phyloP scores from a whole-genome alignment of 2,113 vertebrate species.

The Patagioenas fasciata region DNA sequence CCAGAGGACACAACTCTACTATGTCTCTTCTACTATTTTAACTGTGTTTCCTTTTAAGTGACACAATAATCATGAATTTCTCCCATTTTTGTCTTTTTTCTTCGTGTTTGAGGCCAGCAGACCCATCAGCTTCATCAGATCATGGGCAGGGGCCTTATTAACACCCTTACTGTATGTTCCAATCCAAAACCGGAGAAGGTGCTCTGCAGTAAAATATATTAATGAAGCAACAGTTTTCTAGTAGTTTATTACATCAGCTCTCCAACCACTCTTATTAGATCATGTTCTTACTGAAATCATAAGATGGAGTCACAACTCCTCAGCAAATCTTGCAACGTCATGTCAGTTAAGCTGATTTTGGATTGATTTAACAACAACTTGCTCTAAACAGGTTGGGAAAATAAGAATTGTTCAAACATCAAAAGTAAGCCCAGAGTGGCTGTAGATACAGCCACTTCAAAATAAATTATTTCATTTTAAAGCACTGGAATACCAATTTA shows the following conservation, averaged over 20 bases:
- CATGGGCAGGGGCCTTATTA: background rate
- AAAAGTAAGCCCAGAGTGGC: background rate
- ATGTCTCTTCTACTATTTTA: background rate
- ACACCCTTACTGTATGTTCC: background rate
- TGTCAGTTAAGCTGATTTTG: background rate
- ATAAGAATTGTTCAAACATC: background rate
- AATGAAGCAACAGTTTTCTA: background rate
- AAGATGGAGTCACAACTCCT: background rate
- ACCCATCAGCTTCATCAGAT: background rate
- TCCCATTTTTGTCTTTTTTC: background rate
- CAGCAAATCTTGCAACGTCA: background rate
- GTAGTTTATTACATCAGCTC: rapidly evolving
- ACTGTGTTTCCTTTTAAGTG: background rate
- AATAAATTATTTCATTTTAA: background rate
- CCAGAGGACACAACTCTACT: background rate
- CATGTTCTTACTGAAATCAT: rapidly evolving
- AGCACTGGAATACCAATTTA: background rate
- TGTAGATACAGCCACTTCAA: too few species aligned
- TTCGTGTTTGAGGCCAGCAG: background rate
- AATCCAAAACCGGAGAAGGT: background rate
- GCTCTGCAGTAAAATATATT: background rate
- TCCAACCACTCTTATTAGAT: background rate
- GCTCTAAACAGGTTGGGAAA: background rate
- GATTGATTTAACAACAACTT: background rate
- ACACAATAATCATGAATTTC: background rate